Evolutionary conservation across 2,113 vertebrate genomes (phyloP).

Genomic region (Channa maculata): DNA sequence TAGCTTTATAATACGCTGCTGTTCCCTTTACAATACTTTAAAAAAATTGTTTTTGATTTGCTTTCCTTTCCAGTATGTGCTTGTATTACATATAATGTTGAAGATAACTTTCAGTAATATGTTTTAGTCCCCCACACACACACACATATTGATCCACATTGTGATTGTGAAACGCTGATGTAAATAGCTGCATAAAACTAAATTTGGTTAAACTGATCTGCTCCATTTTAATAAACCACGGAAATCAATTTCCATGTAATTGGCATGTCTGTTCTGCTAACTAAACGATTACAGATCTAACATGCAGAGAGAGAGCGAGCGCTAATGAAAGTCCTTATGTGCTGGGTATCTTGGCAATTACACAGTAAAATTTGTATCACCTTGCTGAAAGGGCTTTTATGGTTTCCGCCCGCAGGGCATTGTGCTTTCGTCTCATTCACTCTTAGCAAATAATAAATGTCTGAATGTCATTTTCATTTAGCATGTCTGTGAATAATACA

Average conservation of each 20-base stretch:
- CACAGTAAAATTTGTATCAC: conserved; percentile 62
- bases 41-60: too few species aligned
- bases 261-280: conserved; percentile 63
- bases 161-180: too few species aligned
- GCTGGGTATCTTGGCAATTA: conserved; percentile 40
- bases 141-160: too few species aligned
- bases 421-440: conserved; percentile 54
- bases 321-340: conserved; percentile 7
- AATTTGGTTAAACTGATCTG: too few species aligned
- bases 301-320: neutral
- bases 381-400: conserved; percentile 58
- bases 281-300: conserved; percentile 50
- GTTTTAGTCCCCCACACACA: too few species aligned
- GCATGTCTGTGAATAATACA: conserved; percentile 48
- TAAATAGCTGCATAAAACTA: too few species aligned
- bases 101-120: too few species aligned
- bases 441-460: conserved; percentile 57
- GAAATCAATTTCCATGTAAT: conserved; percentile 26
- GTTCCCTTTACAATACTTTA: too few species aligned
- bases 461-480: conserved; percentile 68
- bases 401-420: conserved; percentile 56
- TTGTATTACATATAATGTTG: too few species aligned
- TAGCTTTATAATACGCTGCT: too few species aligned
- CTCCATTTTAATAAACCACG: too few species aligned
- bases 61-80: too few species aligned